Conservation (phyloP, 2,888 invertebrate species). For the Colostygia pectinataria region DNA sequence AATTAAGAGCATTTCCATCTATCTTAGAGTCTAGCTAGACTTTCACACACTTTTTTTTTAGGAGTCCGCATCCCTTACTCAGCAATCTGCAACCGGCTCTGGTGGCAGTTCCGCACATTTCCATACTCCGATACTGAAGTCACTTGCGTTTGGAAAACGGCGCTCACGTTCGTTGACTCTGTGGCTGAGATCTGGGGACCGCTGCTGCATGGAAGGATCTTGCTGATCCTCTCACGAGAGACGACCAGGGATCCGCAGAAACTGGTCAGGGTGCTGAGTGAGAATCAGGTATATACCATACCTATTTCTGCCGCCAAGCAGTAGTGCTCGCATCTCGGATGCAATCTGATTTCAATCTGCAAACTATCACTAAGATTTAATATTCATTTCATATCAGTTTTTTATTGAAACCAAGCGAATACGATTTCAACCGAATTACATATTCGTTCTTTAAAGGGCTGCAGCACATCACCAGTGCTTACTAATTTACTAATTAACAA, state of each 20-base stretch:
- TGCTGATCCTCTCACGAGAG: constrained; percentile 88
- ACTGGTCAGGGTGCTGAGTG: constrained; percentile 86
- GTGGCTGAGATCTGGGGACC: constrained; percentile 95
- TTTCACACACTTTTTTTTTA: constrained; percentile 43
- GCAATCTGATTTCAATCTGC: too few relatives aligned
- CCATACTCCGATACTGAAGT: constrained; percentile 87
- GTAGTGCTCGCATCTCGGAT: too few relatives aligned
- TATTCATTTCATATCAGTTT: too few relatives aligned
- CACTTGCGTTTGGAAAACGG: constrained; percentile 93
- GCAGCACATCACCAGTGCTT: too few relatives aligned
- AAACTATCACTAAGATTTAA: too few relatives aligned
- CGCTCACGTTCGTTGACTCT: constrained; percentile 95
- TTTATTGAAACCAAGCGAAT: too few relatives aligned
- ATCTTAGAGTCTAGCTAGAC: neutral
- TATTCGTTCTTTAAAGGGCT: too few relatives aligned
- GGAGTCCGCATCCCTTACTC: constrained; percentile 91
- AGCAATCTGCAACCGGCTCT: constrained; percentile 90
- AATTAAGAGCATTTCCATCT: neutral
- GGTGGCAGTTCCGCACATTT: constrained; percentile 94
- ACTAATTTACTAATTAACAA: too few relatives aligned
- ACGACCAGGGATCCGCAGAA: constrained; percentile 91
- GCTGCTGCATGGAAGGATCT: constrained; percentile 86
- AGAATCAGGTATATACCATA: constrained; percentile 87
- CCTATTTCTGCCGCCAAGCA: too few relatives aligned
- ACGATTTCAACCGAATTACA: too few relatives aligned